Base-by-base conservation (phyloP, 53 echinoderm and acorn worm genomes). In the Zoroaster sp. region DNA sequence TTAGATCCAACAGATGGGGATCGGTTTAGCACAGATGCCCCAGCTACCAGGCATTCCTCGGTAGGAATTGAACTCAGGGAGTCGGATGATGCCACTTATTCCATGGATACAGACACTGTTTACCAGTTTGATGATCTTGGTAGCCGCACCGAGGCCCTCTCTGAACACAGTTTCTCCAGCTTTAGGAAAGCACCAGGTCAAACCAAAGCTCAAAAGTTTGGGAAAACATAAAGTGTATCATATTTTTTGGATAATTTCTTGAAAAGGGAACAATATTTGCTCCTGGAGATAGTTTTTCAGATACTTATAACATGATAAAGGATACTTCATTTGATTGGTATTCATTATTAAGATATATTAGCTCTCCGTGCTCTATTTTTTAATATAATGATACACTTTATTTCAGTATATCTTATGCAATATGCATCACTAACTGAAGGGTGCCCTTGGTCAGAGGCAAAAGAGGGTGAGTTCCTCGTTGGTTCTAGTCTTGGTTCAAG, bases 111-210 rank as follows among this genome's bases (percentile, higher is more conserved):
- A 7, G 63, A 59, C 28, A 2, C 63, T 18, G 74, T 76, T 65
- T 45, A 78, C 66, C 92, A 87, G 59, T 89, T 93, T 69, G 89
- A 89, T 20, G 89, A 93, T 38, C 83, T 93, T 0, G 83, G 89
- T 13, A 89, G 89, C 69, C 74, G 93, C 11, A 83, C 93, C 31
- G 93, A 93, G 51, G 93, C 93, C 21, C 86, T 93, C 71, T 40
- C 70, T 15, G 36, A 80, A 43, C 59, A 53, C 14, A 80, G 92
- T 40, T 91, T 91, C 46, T 91, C 92, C 13, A 91, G 92, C 55
- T 91, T 91, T 45, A 80, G 37, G 51, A 89, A 89, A 3, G 53
- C 73, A 13, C 13, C 81, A 0, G 70, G 85, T 21, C 85, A 69
- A 3, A 20, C 43, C 11, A 85, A 85, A 30, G 72, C 59, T 20